These are phyloP conservation scores for Micromys minutus DNA, from an alignment of 2,113 vertebrate species.

Conservation along the genomic window DNA sequence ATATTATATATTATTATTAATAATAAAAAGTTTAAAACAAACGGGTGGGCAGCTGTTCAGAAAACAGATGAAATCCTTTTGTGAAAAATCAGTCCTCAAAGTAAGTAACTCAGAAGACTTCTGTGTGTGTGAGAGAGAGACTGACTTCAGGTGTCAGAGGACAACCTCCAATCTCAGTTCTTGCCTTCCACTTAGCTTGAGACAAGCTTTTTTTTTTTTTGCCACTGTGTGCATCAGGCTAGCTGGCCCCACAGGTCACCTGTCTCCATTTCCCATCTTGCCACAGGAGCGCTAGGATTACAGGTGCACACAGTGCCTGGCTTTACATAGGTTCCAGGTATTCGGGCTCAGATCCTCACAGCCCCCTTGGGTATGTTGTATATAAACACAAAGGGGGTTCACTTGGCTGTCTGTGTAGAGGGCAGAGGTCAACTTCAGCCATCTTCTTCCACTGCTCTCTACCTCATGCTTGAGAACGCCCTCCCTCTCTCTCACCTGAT, in stretches of 20 bases:
- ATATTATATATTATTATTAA: too few relatives aligned
- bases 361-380: too few relatives aligned
- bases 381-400: neutral
- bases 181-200: neutral
- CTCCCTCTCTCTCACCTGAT: neutral
- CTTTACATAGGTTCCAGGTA: neutral
- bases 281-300: neutral
- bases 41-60: neutral
- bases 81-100: neutral
- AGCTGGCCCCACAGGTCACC: neutral
- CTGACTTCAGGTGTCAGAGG: neutral
- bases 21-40: too few relatives aligned
- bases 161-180: neutral
- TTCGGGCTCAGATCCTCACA: neutral
- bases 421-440: neutral
- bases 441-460: neutral
- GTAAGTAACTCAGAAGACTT: neutral
- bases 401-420: neutral
- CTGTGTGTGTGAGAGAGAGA: neutral
- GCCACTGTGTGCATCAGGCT: neutral
- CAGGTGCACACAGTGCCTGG: neutral
- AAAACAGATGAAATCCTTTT: neutral
- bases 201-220: neutral
- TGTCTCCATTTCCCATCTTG: neutral
- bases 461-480: neutral